Conservation (phyloP, 2,113 vertebrate species). For the Lamprotornis superbus region DNA sequence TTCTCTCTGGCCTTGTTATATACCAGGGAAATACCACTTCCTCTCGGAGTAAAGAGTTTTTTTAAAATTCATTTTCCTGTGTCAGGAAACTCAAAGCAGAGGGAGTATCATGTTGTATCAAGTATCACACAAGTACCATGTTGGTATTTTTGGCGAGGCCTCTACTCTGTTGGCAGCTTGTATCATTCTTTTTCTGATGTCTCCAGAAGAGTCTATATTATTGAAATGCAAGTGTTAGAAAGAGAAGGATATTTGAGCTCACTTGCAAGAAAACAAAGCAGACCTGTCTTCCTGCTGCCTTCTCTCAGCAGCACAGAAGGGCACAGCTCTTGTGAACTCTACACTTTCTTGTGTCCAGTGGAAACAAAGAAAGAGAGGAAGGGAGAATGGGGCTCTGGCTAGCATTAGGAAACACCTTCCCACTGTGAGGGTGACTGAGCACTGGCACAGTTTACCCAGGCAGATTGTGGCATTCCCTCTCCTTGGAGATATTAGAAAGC, state of each 20-base stretch:
- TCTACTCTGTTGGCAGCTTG: not conserved
- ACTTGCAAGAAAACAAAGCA: not conserved
- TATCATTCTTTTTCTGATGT: not conserved
- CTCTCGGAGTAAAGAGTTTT: not conserved
- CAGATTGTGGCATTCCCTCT: not conserved
- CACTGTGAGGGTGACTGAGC: not conserved
- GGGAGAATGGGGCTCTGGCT: not conserved
- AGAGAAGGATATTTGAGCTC: not conserved
- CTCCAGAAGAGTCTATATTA: not conserved
- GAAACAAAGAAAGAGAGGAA: not conserved
- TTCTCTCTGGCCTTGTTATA: not conserved
- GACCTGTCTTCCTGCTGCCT: not conserved
- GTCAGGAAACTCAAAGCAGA: not conserved
- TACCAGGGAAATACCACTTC: not conserved
- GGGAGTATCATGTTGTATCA: not conserved
- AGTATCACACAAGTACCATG: not conserved
- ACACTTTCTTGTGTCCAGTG: not conserved
- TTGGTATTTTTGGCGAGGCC: not conserved
- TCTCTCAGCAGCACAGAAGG: not conserved
- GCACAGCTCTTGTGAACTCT: not conserved
- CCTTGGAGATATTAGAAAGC: not conserved
- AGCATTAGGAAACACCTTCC: not conserved
- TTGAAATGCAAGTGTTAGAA: not conserved
- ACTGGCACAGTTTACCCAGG: not conserved
- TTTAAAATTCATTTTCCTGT: fast-evolving